Conservation (phyloP, 2,113 vertebrate species). For the Nothocercus nigrocapillus region DNA sequence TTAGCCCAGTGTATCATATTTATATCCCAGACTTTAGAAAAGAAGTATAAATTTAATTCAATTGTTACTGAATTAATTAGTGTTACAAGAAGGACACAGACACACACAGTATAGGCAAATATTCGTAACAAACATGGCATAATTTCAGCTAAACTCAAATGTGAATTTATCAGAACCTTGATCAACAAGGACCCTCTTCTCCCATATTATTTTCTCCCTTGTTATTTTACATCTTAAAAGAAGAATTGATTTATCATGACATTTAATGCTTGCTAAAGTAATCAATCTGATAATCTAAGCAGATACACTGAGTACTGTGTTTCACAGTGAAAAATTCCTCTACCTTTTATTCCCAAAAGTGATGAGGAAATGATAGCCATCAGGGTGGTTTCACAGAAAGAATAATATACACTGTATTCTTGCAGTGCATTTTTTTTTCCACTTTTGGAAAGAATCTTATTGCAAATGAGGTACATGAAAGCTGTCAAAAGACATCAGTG, state of each 20-base stretch:
- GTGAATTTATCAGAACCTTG: background rate
- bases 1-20: background rate
- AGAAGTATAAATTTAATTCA: background rate
- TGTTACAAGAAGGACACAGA: background rate
- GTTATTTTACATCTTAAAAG: background rate
- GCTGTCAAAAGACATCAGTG: background rate
- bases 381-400: background rate
- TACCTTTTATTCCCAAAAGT: background rate
- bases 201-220: background rate
- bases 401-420: background rate
- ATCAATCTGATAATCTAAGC: background rate
- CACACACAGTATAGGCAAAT: background rate
- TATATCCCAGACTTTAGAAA: background rate
- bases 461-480: background rate
- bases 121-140: background rate
- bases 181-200: background rate
- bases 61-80: no score
- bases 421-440: background rate
- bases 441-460: background rate
- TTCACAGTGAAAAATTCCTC: background rate
- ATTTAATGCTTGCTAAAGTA: background rate
- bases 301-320: background rate
- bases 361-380: background rate
- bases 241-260: background rate
- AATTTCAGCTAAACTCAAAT: background rate